Evolutionary conservation across 2,888 invertebrate species (phyloP).

Genomic region (Phengaris arion): DNA sequence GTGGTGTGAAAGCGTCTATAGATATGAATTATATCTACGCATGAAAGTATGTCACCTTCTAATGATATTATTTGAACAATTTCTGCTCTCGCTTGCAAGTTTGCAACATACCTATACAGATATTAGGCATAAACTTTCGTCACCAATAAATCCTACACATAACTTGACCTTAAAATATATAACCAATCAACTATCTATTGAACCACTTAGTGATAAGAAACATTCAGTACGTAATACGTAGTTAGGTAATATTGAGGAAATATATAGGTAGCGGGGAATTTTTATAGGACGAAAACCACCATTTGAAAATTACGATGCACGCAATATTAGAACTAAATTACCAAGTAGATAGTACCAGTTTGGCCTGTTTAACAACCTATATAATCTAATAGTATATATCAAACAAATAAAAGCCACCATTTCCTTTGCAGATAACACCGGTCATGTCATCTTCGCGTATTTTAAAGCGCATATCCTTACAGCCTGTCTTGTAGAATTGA

Average conservation of each 20-base stretch:
- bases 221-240: neutral
- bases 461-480: constrained; percentile 13
- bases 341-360: neutral
- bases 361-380: neutral
- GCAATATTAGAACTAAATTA: neutral
- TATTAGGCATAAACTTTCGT: neutral
- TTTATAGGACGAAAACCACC: neutral
- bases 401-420: neutral
- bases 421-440: constrained; percentile 1
- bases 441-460: neutral
- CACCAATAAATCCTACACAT: constrained; percentile 17
- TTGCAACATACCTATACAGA: neutral
- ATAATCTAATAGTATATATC: neutral
- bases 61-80: neutral
- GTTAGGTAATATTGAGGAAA: neutral
- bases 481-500: neutral
- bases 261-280: neutral
- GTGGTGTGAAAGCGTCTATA: too few relatives aligned
- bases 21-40: neutral
- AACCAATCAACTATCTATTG: constrained; percentile 9
- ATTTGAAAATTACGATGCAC: neutral
- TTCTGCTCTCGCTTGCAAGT: neutral
- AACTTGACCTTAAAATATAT: constrained; percentile 10
- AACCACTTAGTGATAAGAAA: constrained; percentile 2
- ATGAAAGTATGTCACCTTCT: neutral